Conservation (phyloP, 2,113 vertebrate species). For the Ellobius talpinus region DNA sequence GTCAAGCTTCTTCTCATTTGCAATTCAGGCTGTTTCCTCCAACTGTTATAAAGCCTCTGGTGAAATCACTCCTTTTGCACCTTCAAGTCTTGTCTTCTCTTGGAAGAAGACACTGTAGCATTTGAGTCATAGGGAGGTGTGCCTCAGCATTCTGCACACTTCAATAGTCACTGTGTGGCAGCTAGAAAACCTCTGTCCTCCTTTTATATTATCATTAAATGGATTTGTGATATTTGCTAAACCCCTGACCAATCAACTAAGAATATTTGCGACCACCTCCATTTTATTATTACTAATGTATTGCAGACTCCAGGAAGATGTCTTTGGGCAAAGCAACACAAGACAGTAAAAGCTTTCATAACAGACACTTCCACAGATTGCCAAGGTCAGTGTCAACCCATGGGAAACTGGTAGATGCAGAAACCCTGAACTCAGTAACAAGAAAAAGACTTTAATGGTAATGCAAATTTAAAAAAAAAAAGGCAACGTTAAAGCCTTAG, state of each 20-base stretch:
- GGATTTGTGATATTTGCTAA: constrained; percentile 71
- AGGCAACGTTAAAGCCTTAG: not conserved
- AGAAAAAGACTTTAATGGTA: constrained; percentile 18
- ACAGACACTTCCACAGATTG: not conserved
- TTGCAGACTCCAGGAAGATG: constrained; percentile 80
- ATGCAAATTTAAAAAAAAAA: constrained; percentile 40
- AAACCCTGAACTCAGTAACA: not conserved
- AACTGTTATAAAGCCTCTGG: not conserved
- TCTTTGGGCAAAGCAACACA: constrained; percentile 55
- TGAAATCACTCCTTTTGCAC: constrained; percentile 56
- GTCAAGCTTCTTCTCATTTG: constrained; percentile 3
- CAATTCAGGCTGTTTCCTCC: not conserved
- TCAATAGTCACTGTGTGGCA: constrained; percentile 83
- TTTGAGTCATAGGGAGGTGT: constrained; percentile 72
- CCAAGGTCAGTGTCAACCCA: not conserved
- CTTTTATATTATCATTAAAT: constrained; percentile 84
- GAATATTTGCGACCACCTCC: constrained; percentile 80
- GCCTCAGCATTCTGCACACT: constrained; percentile 68
- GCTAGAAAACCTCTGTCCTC: constrained; percentile 81
- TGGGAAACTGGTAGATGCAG: not conserved
- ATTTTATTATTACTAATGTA: constrained; percentile 77
- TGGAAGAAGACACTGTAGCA: constrained; percentile 68
- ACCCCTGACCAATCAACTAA: constrained; percentile 84
- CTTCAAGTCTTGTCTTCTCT: constrained; percentile 66
- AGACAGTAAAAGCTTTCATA: not conserved